A percentile compares a stretch with the other conserved stretches of the same genome.
These are phyloP conservation scores for Papilio aristodemus DNA, from an alignment of 1,140 invertebrate genomes.

Conservation along the genomic window DNA sequence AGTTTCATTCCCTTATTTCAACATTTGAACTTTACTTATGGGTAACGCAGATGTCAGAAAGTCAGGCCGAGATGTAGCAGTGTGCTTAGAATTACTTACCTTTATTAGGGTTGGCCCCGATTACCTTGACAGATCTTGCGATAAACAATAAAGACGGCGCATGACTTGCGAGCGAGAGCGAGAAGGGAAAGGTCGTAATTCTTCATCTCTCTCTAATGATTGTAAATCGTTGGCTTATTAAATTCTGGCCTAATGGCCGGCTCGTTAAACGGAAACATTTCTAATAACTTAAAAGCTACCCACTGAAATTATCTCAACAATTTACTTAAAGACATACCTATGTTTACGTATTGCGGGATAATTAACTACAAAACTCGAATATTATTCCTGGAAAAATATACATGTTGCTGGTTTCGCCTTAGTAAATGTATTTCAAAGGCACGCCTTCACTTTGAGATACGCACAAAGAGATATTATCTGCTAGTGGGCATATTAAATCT, in stretches of 20 bases:
- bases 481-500: conserved; percentile 45
- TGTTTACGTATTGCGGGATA: not conserved
- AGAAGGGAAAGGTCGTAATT: conserved; percentile 18
- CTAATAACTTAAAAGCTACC: conserved; percentile 29
- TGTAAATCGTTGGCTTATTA: conserved; percentile 34
- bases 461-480: conserved; percentile 43
- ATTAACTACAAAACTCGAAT: conserved; percentile 28
- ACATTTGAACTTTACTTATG: conserved; percentile 70
- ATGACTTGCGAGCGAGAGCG: conserved; percentile 6
- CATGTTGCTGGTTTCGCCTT: conserved; percentile 33
- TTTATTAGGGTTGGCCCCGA: conserved; percentile 33
- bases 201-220: conserved; percentile 26
- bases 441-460: conserved; percentile 38
- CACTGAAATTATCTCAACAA: conserved; percentile 18
- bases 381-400: conserved; percentile 24
- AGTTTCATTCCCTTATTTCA: conserved; percentile 71
- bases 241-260: conserved; percentile 25
- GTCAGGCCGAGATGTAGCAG: conserved; percentile 28
- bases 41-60: conserved; percentile 51
- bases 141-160: conserved; percentile 37
- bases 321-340: conserved; percentile 6
- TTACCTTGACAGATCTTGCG: conserved; percentile 34
- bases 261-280: conserved; percentile 34
- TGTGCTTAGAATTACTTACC: conserved; percentile 33
- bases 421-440: conserved; percentile 38